Base-by-base conservation (phyloP, 2,888 invertebrate genomes). In the Fragum sueziense region DNA sequence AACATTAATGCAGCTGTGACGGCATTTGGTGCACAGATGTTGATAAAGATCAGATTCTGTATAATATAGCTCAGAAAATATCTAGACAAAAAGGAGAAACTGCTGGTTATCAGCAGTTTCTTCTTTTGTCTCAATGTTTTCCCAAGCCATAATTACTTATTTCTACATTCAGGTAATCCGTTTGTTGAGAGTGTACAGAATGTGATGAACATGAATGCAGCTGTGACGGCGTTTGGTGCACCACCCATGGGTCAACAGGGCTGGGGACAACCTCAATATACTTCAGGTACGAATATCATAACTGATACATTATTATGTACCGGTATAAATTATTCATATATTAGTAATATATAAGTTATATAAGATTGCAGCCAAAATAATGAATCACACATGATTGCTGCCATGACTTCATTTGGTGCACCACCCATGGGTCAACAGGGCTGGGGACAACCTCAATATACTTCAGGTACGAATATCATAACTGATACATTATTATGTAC, bases 101-200 rank as follows among this genome's bases (percentile, higher is more conserved):
- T n/a, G n/a, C n/a, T n/a, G n/a, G n/a, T n/a, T n/a, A n/a, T n/a
- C n/a, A n/a, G n/a, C n/a, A n/a, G n/a, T n/a, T n/a, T n/a, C n/a
- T n/a, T n/a, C n/a, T n/a, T n/a, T n/a, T n/a, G n/a, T n/a, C n/a
- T n/a, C n/a, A n/a, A n/a, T n/a, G n/a, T n/a, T n/a, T n/a, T n/a
- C n/a, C n/a, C n/a, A n/a, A n/a, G n/a, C n/a, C n/a, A n/a, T n/a
- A n/a, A n/a, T n/a, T n/a, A n/a, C n/a, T n/a, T n/a, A n/a, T n/a
- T n/a, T n/a, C n/a, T n/a, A n/a, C n/a, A n/a, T 47, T 47, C 47
- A 70, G 96, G 97, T 61, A 98, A 98, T 94, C 98, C 98, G 14
- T 98, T 98, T 93, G 96, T 97, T 17, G 91, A 92, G 82, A 92
- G 90, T 76, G 87, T 93, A 20, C 90, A 91, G 80, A 89, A 87